Evolutionary conservation across 2,888 invertebrate species (phyloP).

Genomic region (Leptinotarsa haldemani): DNA sequence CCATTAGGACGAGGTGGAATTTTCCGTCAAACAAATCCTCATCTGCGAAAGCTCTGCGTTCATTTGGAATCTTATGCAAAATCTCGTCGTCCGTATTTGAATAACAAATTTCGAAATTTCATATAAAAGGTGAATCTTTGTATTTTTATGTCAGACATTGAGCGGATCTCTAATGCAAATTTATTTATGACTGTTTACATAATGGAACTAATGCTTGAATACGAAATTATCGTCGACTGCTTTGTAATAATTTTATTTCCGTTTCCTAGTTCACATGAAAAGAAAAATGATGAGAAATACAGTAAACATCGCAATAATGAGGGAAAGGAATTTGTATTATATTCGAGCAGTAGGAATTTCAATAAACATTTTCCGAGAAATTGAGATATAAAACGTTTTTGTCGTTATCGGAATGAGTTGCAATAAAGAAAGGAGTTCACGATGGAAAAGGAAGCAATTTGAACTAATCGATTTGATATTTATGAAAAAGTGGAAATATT

Average conservation of each 20-base stretch:
- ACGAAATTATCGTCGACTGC: neutral
- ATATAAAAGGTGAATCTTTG: conserved; percentile 18
- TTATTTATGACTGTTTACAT: conserved; percentile 9
- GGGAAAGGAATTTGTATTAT: too few relatives aligned
- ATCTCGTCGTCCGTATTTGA: conserved; percentile 9
- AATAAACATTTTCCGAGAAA: too few relatives aligned
- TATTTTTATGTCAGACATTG: neutral
- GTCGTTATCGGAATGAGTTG: too few relatives aligned
- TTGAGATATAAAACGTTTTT: too few relatives aligned
- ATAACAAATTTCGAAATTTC: conserved; percentile 26
- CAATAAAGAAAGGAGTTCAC: too few relatives aligned
- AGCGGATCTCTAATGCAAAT: conserved; percentile 17
- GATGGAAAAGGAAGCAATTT: too few relatives aligned
- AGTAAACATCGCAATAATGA: too few relatives aligned
- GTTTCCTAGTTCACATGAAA: too few relatives aligned
- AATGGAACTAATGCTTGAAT: neutral
- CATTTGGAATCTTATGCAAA: conserved; percentile 13
- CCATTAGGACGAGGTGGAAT: conserved; percentile 6
- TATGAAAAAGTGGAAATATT: too few relatives aligned
- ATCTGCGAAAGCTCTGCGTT: conserved; percentile 9
- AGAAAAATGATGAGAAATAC: too few relatives aligned
- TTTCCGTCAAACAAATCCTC: conserved; percentile 3
- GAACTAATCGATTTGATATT: too few relatives aligned
- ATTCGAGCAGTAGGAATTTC: too few relatives aligned
- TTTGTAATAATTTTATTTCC: neutral